These are phyloP conservation scores for Diglossa brunneiventris DNA, from an alignment of 2,113 vertebrate genomes.

Conservation along the genomic window DNA sequence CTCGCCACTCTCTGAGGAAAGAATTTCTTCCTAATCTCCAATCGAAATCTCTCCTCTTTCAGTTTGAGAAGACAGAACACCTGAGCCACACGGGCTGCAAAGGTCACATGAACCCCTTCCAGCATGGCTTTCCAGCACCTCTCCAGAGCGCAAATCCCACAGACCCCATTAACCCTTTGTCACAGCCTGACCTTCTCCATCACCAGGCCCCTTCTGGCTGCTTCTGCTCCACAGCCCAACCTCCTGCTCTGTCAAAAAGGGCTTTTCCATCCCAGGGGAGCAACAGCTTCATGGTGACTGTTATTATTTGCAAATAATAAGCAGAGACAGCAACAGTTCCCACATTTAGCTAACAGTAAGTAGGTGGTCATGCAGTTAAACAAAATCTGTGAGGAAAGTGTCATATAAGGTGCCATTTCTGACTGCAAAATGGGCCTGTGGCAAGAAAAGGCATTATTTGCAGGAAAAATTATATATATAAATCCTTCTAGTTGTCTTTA, in stretches of 20 bases:
- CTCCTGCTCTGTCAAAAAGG: not conserved
- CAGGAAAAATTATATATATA: not conserved
- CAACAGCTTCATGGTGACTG: not conserved
- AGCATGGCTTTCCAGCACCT: not conserved
- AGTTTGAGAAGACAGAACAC: not conserved
- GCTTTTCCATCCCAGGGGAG: not conserved
- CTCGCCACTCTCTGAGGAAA: not conserved
- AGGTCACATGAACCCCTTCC: not conserved
- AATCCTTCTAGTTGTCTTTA: not conserved
- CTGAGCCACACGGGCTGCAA: not conserved
- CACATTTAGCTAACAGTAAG: not conserved
- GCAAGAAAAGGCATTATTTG: not conserved
- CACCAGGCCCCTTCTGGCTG: not conserved
- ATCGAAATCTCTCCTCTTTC: not conserved
- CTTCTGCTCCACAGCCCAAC: not conserved
- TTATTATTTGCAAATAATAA: slow-evolving; percentile 21
- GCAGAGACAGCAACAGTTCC: not conserved
- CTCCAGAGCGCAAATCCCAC: not conserved
- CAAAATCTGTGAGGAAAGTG: slow-evolving; percentile 7
- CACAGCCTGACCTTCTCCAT: not conserved
- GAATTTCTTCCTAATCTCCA: not conserved
- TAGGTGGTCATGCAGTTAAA: not conserved
- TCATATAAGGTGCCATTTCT: not conserved
- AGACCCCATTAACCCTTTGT: not conserved
- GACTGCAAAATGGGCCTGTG: not conserved